Evolutionary conservation across 2,113 vertebrate genomes (phyloP).

Genomic region (Cepphus grylle): DNA sequence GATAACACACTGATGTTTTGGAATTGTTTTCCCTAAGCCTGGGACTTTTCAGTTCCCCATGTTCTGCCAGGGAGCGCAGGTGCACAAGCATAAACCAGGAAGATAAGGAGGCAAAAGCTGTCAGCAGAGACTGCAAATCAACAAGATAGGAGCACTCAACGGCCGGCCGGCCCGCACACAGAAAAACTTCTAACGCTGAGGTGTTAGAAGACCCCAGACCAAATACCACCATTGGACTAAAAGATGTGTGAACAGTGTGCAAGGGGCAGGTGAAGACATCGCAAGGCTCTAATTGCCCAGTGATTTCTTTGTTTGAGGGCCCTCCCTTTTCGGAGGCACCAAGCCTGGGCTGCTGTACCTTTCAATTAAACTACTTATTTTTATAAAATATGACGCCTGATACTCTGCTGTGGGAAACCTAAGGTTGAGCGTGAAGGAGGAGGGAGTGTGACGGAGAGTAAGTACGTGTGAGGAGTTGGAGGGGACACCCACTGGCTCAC

Average conservation of each 20-base stretch:
- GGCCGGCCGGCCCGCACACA: background rate
- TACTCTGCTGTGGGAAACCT: background rate
- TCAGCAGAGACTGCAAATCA: background rate
- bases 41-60: background rate
- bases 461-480: background rate
- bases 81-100: background rate
- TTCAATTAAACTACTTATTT: background rate
- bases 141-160: background rate
- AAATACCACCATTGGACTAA: background rate
- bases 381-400: background rate
- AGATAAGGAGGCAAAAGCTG: background rate
- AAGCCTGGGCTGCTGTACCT: background rate
- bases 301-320: background rate
- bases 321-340: background rate
- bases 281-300: background rate
- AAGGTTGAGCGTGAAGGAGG: background rate
- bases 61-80: background rate
- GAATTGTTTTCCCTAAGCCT: background rate
- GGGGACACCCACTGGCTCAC: background rate
- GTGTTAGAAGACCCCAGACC: background rate
- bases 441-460: background rate
- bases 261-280: background rate
- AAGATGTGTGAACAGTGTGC: background rate
- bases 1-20: background rate
- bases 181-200: too few relatives aligned